phyloP scores from a whole-genome alignment of 2,113 vertebrate genomes.

The Oxyura jamaicensis region DNA sequence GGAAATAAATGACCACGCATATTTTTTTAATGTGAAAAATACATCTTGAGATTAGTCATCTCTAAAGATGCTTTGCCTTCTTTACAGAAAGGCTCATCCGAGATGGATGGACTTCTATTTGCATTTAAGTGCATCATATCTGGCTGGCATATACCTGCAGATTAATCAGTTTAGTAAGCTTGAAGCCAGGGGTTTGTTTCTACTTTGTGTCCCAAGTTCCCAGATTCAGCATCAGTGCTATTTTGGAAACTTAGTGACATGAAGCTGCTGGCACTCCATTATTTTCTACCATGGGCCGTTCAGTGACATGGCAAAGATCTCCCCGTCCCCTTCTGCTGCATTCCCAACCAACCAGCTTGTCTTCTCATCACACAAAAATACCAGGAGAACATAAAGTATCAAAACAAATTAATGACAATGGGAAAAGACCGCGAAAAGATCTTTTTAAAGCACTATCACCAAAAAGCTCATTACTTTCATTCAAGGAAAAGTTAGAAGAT shows the following conservation, averaged over 20 bases:
- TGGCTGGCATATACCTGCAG: neutral
- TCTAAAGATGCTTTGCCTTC: neutral
- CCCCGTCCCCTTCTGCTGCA: neutral
- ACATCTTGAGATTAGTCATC: neutral
- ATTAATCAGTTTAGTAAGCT: neutral
- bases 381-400: neutral
- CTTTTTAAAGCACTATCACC: neutral
- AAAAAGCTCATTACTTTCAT: neutral
- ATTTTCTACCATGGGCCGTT: constrained; percentile 32
- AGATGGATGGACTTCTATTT: neutral
- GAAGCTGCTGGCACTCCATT: constrained; percentile 54
- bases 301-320: constrained; percentile 1
- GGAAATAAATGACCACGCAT: neutral
- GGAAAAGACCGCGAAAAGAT: neutral
- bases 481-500: neutral
- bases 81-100: neutral
- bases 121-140: neutral
- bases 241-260: constrained; percentile 65
- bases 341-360: neutral
- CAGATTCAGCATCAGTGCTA: constrained; percentile 54
- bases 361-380: neutral
- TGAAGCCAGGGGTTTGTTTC: constrained; percentile 51
- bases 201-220: constrained; percentile 29
- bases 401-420: constrained; percentile 53
- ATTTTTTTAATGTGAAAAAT: neutral